These are phyloP conservation scores for Aurelia aurita DNA, from an alignment of 30 jellyfish, hydroid and myxozoan genomes.

Conservation along the genomic window DNA sequence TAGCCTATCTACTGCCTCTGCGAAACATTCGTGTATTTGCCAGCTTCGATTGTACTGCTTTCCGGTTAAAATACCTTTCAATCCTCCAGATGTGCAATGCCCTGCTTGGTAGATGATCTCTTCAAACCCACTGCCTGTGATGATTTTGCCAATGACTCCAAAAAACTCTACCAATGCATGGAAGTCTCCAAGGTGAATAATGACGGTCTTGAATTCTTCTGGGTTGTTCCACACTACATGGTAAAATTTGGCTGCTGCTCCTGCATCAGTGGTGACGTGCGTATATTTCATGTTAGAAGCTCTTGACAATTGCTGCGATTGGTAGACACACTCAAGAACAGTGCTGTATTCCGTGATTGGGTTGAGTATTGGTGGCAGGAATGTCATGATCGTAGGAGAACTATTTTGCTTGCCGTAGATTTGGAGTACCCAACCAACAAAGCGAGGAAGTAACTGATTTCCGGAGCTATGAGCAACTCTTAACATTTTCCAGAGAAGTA, in stretches of 20 bases:
- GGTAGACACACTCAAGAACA: conserved; percentile 5
- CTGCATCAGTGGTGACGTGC: conserved; percentile 26
- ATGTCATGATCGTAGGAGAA: conserved; percentile 2
- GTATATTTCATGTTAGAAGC: conserved; percentile 6
- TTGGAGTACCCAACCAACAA: conserved; percentile 41
- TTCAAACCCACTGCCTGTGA: conserved; percentile 40
- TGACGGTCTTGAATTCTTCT: conserved; percentile 22
- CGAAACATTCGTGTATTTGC: conserved; percentile 35
- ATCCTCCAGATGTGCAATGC: conserved; percentile 53
- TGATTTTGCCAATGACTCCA: conserved; percentile 28
- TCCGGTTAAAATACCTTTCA: conserved; percentile 44
- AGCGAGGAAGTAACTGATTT: conserved; percentile 9
- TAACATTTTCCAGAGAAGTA: conserved; percentile 7
- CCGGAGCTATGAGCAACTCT: conserved; percentile 21
- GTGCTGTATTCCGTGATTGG: conserved; percentile 20
- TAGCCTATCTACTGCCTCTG: conserved; percentile 43
- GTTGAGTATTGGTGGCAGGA: conserved; percentile 1
- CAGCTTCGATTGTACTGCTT: conserved; percentile 55
- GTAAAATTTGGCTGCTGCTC: conserved; percentile 44
- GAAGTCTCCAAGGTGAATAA: conserved; percentile 34
- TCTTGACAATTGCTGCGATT: conserved; percentile 5
- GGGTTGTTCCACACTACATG: conserved; percentile 49
- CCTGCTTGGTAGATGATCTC: conserved; percentile 44
- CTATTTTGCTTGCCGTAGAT: conserved; percentile 16
- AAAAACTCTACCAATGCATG: conserved; percentile 51